Evolutionary conservation across 2,113 vertebrate species (phyloP), one percentile per base, ranked within the genome.

Genomic region (Heterochromis multidens): DNA sequence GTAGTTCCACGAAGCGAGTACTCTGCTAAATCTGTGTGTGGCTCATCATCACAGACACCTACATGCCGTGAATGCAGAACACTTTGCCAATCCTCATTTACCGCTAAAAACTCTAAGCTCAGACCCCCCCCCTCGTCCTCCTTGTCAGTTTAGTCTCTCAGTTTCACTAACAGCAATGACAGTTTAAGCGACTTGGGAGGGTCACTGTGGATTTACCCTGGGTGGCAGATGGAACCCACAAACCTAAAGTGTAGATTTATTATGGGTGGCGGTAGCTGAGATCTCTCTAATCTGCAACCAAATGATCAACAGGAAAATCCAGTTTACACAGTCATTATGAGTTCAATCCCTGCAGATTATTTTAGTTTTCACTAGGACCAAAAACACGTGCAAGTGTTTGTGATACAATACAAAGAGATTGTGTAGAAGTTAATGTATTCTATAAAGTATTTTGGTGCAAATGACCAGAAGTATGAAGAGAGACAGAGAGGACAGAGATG

Each of bases 151-250:
- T 9, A 46, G 72, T 29, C 58, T 80, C 78, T 59, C n/a, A 2
- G 7, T 84, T 85, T 87, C 84, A 84, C 59, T 87, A 11, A 77
- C 46, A 49, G 31, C 5, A 54, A 40, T 72, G 82, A 81, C 12
- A 77, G 77, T 81, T 70, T 58, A 79, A 79, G 80, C 12, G 9
- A 9, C 59, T 67, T 7, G 21, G n/a, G 52, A 49, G 59, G 54
- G 88, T 81, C 82, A 83, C 27, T n/a, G 60, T 77, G 92, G 87
- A 79, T 90, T 93, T 84, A 77, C 58, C 29, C 60, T 9, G 12
- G 46, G 79, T 77, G 74, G 62, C 93, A 94, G 92, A 94, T 93
- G 89, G 91, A 43, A 29, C 43, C 62, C 65, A 90, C 59, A 91
- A 85, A 83, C 59, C 81, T 56, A 16, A 43, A 74, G 77, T 7